These are phyloP conservation scores for Nasonia giraulti DNA, from an alignment of 1,140 invertebrate genomes.

Conservation along the genomic window DNA sequence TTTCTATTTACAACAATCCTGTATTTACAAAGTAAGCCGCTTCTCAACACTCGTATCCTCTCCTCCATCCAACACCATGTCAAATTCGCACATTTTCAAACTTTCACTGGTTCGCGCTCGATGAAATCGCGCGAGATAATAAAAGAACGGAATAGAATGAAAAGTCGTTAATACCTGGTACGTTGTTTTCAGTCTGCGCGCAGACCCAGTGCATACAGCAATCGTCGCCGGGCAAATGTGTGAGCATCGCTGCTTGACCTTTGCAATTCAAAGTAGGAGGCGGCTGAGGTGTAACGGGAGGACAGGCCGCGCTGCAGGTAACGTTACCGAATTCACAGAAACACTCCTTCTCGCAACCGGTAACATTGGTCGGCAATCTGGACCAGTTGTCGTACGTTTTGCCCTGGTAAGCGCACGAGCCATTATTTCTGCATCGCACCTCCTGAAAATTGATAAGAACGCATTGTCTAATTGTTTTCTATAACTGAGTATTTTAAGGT, in stretches of 20 bases:
- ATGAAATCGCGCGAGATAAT: not conserved
- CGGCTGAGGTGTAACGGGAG: conserved; percentile 82
- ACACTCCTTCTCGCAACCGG: conserved; percentile 89
- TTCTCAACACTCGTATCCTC: not conserved
- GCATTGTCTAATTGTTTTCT: too few relatives aligned
- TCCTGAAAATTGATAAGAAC: conserved; percentile 66
- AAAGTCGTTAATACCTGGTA: conserved; percentile 56
- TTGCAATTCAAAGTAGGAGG: conserved; percentile 84
- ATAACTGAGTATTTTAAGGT: not conserved
- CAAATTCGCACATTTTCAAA: not conserved
- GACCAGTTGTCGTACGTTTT: conserved; percentile 77
- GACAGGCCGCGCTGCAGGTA: conserved; percentile 87
- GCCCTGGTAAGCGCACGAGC: conserved; percentile 83
- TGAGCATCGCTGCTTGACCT: conserved; percentile 78
- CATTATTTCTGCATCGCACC: conserved; percentile 85
- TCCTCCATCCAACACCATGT: not conserved
- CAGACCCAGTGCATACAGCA: conserved; percentile 88
- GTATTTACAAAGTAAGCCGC: too few relatives aligned
- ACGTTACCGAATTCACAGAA: conserved; percentile 91
- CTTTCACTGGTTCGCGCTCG: too few relatives aligned
- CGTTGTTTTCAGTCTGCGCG: conserved; percentile 32
- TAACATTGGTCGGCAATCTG: conserved; percentile 76
- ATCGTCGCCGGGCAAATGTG: conserved; percentile 84
- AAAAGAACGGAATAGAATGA: not conserved
- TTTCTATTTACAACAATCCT: too few relatives aligned